phyloP scores from a whole-genome alignment of 1,140 invertebrate species.

The Drosophila nigromelanica region DNA sequence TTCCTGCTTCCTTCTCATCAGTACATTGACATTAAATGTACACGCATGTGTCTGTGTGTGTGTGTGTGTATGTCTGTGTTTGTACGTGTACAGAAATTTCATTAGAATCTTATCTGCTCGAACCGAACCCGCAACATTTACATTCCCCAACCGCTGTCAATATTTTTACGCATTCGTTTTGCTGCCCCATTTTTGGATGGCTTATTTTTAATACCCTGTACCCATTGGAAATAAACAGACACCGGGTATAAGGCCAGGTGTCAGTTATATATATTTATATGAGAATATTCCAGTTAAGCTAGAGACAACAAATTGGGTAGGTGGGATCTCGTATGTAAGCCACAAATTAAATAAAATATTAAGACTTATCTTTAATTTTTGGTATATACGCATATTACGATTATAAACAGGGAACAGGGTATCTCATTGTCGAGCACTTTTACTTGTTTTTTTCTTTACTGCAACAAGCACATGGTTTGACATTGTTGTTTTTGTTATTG shows the following conservation, averaged over 20 bases:
- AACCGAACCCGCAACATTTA: slow-evolving; percentile 10
- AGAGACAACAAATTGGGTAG: too few relatives aligned
- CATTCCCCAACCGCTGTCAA: slow-evolving; percentile 14
- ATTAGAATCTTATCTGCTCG: slow-evolving; percentile 26
- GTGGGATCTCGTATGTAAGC: too few relatives aligned
- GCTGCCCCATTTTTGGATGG: background rate
- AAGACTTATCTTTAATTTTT: too few relatives aligned
- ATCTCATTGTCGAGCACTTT: background rate
- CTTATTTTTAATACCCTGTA: background rate
- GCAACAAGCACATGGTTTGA: background rate
- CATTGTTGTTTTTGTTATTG: slow-evolving; percentile 10
- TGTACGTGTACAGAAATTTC: slow-evolving; percentile 18
- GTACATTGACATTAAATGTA: background rate
- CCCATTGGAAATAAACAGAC: too few relatives aligned
- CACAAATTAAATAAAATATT: too few relatives aligned
- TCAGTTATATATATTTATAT: too few relatives aligned
- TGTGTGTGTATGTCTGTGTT: slow-evolving; percentile 1
- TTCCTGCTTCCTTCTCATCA: background rate
- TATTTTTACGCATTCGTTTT: slow-evolving; percentile 19
- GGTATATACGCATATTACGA: too few relatives aligned
- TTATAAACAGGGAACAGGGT: background rate
- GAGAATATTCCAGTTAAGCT: too few relatives aligned
- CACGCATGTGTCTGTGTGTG: background rate
- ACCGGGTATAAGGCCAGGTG: too few relatives aligned
- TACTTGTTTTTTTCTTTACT: background rate